phyloP scores from a whole-genome alignment of 2,113 vertebrate species.

The Hippocampus barbouri region DNA sequence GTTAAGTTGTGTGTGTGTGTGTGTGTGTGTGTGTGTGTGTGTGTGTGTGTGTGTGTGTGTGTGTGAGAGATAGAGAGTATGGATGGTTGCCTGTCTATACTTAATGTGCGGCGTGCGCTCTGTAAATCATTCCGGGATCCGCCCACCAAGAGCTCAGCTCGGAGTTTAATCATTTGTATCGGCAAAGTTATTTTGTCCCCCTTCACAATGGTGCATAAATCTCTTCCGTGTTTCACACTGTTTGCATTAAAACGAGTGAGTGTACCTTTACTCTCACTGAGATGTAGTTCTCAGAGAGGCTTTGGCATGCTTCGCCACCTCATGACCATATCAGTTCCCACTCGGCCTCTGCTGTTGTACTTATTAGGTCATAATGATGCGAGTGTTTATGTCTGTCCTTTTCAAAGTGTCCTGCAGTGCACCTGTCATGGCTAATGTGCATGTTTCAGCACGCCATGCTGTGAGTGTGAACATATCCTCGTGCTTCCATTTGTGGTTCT shows the following conservation, averaged over 20 bases:
- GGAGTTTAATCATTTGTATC: neutral
- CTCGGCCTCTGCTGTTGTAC: constrained; percentile 37
- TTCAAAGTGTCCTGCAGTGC: constrained; percentile 32
- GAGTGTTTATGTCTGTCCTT: constrained; percentile 49
- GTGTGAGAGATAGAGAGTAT: no score
- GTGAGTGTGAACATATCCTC: constrained; percentile 15
- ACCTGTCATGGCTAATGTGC: constrained; percentile 41
- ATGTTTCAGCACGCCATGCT: constrained; percentile 22
- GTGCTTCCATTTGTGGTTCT: constrained; percentile 49
- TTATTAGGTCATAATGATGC: constrained; percentile 62
- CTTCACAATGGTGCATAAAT: neutral
- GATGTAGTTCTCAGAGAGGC: constrained; percentile 24
- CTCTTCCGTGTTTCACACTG: constrained; percentile 3
- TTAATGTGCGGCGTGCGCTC: no score
- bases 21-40: no score
- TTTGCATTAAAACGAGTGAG: neutral
- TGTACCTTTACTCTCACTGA: constrained; percentile 34
- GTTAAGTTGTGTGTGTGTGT: no score
- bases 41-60: no score
- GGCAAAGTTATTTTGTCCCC: neutral
- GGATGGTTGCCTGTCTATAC: no score
- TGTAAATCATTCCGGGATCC: no score
- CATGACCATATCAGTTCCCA: constrained; percentile 51
- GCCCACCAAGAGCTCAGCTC: no score
- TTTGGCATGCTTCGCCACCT: constrained; percentile 39